Base-by-base conservation (phyloP, 2,888 invertebrate genomes). In the Mythimna impura region DNA sequence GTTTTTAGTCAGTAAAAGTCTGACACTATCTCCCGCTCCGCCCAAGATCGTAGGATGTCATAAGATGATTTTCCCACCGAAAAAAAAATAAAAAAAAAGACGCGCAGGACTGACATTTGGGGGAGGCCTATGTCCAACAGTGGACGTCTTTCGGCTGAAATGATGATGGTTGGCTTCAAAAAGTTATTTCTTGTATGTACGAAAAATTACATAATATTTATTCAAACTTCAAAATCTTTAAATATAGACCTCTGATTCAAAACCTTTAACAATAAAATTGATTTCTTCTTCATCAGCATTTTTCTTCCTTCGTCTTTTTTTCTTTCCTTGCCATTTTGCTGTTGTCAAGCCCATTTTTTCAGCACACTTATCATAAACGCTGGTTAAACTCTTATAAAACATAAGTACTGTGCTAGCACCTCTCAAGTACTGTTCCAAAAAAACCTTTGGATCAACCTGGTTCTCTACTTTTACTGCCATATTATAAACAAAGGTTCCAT, bases 401-500 rank as follows among this genome's bases (percentile, higher is more conserved):
- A 87, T 84, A 50, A 96, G 78, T 0, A 96, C 91, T 36, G 92
- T 91, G 8, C 80, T 84, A 22, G 94, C 91, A 65, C 95, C 95
- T 87, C 89, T 91, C 7, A 97, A 84, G 78, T 96, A 96, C 67
- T 96, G 92, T 50, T 95, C 92, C 2, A 98, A 89, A 88, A 97
- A 97, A 57, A 87, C 88, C 40, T 94, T 91, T 0, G 97, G 93
- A 85, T 97, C 96, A 0, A 89, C 78, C 34, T 97, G 96, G 78
- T 94, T 96, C 76, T 96, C 97, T 64, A 98, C 95, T 91, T 97
- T 97, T 43, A 93, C 92, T 73, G 97, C 97, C 40, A 98, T 92
- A 93, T 98, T 98, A 86, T 98, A 98, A 1, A 98, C 90, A 91
- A 98, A 97, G 0, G 98, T 97, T 0, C 98, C 98, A 91, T 98